Conservation (phyloP, 1,140 invertebrate species). For the Nebria ingens region DNA sequence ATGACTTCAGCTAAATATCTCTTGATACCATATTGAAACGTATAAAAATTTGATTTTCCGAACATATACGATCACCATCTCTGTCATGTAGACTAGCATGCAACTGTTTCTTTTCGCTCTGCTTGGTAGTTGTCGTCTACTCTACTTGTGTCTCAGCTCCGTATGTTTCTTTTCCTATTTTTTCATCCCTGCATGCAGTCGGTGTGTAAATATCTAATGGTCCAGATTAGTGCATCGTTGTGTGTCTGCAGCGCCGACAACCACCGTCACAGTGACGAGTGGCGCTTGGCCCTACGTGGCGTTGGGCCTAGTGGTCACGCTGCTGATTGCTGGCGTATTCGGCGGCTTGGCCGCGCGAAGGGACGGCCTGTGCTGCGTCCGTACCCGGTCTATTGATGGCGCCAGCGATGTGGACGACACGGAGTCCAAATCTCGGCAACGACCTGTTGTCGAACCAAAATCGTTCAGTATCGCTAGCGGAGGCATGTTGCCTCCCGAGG, state of each 20-base stretch:
- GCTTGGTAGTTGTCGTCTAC: no score
- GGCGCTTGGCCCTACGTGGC: conserved; percentile 1
- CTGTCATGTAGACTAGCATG: no score
- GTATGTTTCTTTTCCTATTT: no score
- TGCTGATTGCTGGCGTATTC: neutral
- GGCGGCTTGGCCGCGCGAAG: neutral
- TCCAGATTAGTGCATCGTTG: neutral
- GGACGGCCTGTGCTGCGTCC: neutral
- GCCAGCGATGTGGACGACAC: neutral
- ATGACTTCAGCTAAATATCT: no score
- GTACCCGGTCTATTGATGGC: neutral
- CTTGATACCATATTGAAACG: no score
- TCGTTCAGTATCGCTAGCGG: neutral
- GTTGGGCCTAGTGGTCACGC: neutral
- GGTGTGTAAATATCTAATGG: neutral
- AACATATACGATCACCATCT: no score
- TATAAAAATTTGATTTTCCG: no score
- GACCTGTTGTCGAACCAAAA: neutral
- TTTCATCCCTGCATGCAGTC: no score
- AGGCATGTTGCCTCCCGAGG: neutral
- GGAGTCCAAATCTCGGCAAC: neutral
- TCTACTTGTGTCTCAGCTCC: no score
- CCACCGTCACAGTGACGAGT: neutral
- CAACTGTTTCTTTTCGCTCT: no score
- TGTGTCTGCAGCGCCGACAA: neutral